Evolutionary conservation across 1,140 invertebrate genomes (phyloP), one percentile per base, ranked within the genome.

Genomic region (Coptotermes formosanus): DNA sequence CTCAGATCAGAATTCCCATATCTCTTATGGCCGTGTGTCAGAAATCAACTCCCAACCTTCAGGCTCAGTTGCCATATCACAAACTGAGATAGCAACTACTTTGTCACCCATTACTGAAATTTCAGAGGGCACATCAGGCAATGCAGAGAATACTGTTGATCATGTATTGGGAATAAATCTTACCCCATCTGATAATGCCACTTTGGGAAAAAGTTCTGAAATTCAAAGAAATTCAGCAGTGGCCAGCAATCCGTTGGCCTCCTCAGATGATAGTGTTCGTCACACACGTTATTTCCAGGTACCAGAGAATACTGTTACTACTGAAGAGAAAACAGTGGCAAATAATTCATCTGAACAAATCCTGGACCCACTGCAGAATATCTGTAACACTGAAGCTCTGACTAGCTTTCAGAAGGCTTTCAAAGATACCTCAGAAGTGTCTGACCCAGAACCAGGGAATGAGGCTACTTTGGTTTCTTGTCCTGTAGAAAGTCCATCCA

Each of bases 291-390:
- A 84, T 30, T 52, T 52, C 21, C 48, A 84, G 30, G 30, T 48
- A 30, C 83, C 83, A 25, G 82, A 83, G 44, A 83, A 44, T 45
- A 83, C 32, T 32, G n/a, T 48, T n/a, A 45, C 30, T 52, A 19
- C 52, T 45, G 30, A 45, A 52, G 83, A 84, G 52, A 52, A 45
- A n/a, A 84, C 59, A 32, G 83, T 52, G n/a, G 30, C 52, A 32
- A 19, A 52, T 32, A 45, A 84, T 52, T 84, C 83, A 23, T 84
- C 83, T 55, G n/a, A 48, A 84, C 48, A 84, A 32, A 52, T 52
- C n/a, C 45, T 59, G n/a, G 83, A 84, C 48, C 55, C 83, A 9
- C 16, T 8, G 30, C 44, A 30, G 44, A 45, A 9, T 45, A 52
- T 48, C 30, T 52, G 44, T 52, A 16, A 84, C 12, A 30, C 64